phyloP scores from a whole-genome alignment of 2,888 invertebrate genomes.

The Oxytorus armatus region DNA sequence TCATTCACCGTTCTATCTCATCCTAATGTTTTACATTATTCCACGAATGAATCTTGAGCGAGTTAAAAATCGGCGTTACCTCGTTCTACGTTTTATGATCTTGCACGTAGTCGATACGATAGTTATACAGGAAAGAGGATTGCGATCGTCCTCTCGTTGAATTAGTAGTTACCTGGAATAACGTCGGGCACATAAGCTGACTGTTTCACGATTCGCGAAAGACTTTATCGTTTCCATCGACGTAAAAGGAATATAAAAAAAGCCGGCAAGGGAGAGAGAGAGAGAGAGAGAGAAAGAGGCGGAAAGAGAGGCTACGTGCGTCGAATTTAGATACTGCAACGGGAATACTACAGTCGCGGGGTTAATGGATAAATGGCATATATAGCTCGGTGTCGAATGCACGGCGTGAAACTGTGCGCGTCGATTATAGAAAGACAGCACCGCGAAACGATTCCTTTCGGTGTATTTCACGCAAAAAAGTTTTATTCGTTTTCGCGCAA shows the following conservation, averaged over 20 bases:
- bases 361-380: constrained; percentile 61
- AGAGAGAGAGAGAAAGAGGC: constrained; percentile 12
- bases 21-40: constrained; percentile 7
- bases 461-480: constrained; percentile 26
- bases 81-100: constrained; percentile 49
- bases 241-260: constrained; percentile 59
- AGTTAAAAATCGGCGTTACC: constrained; percentile 37
- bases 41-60: background rate
- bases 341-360: constrained; percentile 45
- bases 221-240: constrained; percentile 67
- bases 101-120: constrained; percentile 47
- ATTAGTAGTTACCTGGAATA: constrained; percentile 65
- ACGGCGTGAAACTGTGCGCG: constrained; percentile 41
- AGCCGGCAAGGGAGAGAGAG: constrained; percentile 2
- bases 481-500: constrained; percentile 7
- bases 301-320: constrained; percentile 56
- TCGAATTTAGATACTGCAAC: constrained; percentile 59
- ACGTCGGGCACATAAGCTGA: constrained; percentile 47
- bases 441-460: constrained; percentile 29
- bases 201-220: constrained; percentile 63
- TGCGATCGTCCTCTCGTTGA: constrained; percentile 56
- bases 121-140: constrained; percentile 37
- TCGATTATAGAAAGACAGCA: constrained; percentile 59
- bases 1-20: background rate
- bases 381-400: constrained; percentile 41